A percentile compares a stretch with the other conserved stretches of the same genome.
Evolutionary conservation across 1,140 invertebrate species (phyloP).

Genomic region (Scaptomyza graminum): DNA sequence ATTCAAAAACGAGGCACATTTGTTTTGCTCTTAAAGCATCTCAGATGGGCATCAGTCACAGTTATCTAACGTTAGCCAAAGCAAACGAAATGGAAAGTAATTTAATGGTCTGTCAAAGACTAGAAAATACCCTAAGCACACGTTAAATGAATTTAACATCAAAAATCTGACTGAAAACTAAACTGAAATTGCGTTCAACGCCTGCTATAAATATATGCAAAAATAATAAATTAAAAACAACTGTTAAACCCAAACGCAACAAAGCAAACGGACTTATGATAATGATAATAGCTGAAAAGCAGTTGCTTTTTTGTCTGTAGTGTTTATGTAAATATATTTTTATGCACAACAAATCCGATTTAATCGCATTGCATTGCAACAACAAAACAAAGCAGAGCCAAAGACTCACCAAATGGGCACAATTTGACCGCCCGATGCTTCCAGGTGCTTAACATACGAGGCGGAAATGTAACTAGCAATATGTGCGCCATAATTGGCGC

Average conservation of each 20-base stretch:
- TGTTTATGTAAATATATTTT: not conserved
- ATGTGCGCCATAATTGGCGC: constrained; percentile 83
- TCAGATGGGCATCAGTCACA: not conserved
- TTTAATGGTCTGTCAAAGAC: not conserved
- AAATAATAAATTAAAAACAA: not conserved
- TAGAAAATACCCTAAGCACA: not conserved
- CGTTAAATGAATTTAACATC: not conserved
- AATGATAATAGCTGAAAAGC: not conserved
- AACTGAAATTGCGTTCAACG: not conserved
- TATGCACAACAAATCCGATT: too few species aligned
- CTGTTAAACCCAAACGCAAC: too few species aligned
- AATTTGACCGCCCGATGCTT: constrained; percentile 91
- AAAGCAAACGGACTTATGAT: not conserved
- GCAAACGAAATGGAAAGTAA: not conserved
- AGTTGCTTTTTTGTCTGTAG: not conserved
- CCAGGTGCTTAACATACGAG: constrained; percentile 94
- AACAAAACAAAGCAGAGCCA: too few species aligned
- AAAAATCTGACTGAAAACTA: not conserved
- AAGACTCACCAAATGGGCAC: constrained; percentile 91
- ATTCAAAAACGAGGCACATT: not conserved
- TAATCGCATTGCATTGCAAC: too few species aligned
- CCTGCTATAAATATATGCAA: not conserved
- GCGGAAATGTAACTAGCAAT: constrained; percentile 90
- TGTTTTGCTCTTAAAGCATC: not conserved
- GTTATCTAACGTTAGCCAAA: not conserved